A percentile compares a stretch with the other conserved stretches of the same genome.
phyloP scores from a whole-genome alignment of 2,113 vertebrate species.

The Gracilinanus agilis region DNA sequence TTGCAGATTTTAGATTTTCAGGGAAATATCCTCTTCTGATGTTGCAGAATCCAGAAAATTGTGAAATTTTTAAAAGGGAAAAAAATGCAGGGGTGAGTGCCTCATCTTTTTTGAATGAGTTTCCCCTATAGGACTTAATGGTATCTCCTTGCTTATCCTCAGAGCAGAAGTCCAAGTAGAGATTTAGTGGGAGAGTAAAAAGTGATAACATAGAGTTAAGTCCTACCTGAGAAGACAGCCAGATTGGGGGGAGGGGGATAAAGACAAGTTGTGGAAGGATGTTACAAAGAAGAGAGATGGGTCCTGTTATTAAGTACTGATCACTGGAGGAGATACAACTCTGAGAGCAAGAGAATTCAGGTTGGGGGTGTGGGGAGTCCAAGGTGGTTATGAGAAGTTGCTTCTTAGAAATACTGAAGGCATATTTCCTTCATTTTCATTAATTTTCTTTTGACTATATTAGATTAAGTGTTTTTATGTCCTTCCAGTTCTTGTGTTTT shows the following conservation, averaged over 20 bases:
- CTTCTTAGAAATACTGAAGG: not conserved
- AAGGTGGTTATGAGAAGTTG: not conserved
- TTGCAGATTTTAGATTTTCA: conserved; percentile 81
- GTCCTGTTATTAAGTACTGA: not conserved
- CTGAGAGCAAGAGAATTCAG: not conserved
- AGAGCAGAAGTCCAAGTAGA: not conserved
- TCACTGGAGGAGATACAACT: not conserved
- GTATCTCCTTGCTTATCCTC: not conserved
- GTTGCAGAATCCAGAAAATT: conserved; percentile 62
- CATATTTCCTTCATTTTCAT: not conserved
- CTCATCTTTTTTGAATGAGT: conserved; percentile 20
- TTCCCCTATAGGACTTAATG: not conserved
- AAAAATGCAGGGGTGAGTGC: conserved; percentile 81
- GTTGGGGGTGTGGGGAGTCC: not conserved
- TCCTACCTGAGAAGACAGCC: not conserved
- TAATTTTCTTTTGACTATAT: not conserved
- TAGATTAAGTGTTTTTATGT: not conserved
- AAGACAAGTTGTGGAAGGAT: not conserved
- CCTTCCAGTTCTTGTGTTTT: not conserved
- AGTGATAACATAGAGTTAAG: not conserved
- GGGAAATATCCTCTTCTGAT: conserved; percentile 67
- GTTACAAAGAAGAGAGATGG: not conserved
- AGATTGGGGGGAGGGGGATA: not conserved
- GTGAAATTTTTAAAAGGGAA: conserved; percentile 76
- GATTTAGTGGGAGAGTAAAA: not conserved